phyloP scores from a whole-genome alignment of 1,140 invertebrate genomes.

The Drosophila orosa region DNA sequence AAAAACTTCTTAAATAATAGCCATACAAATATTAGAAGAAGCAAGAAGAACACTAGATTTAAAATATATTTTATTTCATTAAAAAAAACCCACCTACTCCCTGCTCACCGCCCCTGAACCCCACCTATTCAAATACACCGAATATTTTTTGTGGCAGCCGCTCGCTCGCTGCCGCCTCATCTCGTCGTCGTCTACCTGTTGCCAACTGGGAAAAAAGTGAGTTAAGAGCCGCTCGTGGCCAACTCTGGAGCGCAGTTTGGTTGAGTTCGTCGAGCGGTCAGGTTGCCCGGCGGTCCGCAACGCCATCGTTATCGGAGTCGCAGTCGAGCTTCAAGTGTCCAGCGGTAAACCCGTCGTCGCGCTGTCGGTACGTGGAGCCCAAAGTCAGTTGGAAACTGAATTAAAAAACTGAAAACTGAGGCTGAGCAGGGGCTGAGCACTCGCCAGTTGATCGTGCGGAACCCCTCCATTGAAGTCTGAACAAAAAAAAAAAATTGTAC shows the following conservation, averaged over 20 bases:
- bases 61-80: neutral
- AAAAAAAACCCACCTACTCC: too few relatives aligned
- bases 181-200: slow-evolving; percentile 57
- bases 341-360: slow-evolving; percentile 54
- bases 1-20: neutral
- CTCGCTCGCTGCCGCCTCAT: slow-evolving; percentile 8
- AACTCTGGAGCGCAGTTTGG: slow-evolving; percentile 70
- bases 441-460: slow-evolving; percentile 62
- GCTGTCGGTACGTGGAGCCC: slow-evolving; percentile 37
- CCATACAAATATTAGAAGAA: neutral
- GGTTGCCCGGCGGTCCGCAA: slow-evolving; percentile 52
- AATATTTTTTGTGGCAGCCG: slow-evolving; percentile 3
- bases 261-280: slow-evolving; percentile 64
- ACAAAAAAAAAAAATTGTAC: slow-evolving; percentile 16
- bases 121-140: neutral
- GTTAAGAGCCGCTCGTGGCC: slow-evolving; percentile 67
- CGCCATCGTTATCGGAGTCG: slow-evolving; percentile 28
- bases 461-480: slow-evolving; percentile 38
- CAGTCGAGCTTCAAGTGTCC: slow-evolving; percentile 53
- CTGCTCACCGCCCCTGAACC: neutral
- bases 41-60: neutral
- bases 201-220: slow-evolving; percentile 60
- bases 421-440: slow-evolving; percentile 35
- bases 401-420: slow-evolving; percentile 3
- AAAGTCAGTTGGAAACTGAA: slow-evolving; percentile 13